Conservation (phyloP, 2,113 vertebrate species). For the Acanthisitta chloris region DNA sequence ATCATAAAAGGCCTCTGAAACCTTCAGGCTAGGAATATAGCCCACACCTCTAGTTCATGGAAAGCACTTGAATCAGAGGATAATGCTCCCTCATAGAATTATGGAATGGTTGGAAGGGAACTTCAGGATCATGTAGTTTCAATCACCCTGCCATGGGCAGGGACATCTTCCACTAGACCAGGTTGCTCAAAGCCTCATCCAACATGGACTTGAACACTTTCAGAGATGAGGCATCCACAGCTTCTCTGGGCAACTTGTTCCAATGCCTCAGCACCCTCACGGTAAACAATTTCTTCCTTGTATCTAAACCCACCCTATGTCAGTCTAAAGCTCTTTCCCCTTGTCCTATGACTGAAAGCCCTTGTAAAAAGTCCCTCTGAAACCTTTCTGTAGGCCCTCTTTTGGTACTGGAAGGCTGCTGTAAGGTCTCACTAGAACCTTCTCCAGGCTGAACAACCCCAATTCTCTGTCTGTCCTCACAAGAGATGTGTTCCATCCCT, state of each 20-base stretch:
- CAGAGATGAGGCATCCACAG: rapidly evolving
- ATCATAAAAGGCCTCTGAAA: background rate
- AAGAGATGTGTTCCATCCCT: background rate
- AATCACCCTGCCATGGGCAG: background rate
- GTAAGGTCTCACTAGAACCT: background rate
- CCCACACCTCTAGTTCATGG: background rate
- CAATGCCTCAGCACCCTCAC: background rate
- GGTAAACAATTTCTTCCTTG: background rate
- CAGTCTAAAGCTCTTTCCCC: background rate
- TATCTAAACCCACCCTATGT: background rate
- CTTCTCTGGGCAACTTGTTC: background rate
- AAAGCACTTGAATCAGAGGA: background rate
- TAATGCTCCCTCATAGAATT: background rate
- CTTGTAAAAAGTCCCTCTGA: background rate
- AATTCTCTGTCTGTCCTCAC: background rate
- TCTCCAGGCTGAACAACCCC: background rate
- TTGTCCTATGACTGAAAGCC: background rate
- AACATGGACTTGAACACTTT: background rate
- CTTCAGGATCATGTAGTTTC: background rate
- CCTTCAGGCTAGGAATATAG: background rate
- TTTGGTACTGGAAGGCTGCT: background rate
- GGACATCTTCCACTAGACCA: background rate
- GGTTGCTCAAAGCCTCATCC: background rate
- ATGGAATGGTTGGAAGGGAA: background rate
- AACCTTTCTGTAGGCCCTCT: background rate